Evolutionary conservation across 2,113 vertebrate genomes (phyloP).

Genomic region (Crotalus horridus): DNA sequence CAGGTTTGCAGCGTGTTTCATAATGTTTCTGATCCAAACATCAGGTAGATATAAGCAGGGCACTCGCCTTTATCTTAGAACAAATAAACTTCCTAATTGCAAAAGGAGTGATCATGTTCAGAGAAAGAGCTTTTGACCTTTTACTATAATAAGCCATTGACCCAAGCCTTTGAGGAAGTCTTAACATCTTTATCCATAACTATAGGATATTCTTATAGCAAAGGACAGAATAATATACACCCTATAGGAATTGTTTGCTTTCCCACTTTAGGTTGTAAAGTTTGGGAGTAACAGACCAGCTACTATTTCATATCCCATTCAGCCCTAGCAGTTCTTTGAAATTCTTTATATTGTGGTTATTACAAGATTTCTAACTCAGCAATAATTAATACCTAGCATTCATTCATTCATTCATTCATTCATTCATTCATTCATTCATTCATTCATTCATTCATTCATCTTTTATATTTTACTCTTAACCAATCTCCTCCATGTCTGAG

Average conservation of each 20-base stretch:
- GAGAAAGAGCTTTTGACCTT: conserved; percentile 39
- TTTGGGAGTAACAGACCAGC: not conserved
- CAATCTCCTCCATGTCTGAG: not conserved
- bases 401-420: not conserved
- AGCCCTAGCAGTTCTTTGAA: not conserved
- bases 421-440: not conserved
- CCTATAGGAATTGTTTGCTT: not conserved
- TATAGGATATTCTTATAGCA: not conserved
- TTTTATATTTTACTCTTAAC: not conserved
- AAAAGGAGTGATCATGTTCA: conserved; percentile 27
- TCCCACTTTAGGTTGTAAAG: not conserved
- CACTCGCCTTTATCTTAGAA: conserved; percentile 52
- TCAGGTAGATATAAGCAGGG: conserved; percentile 54
- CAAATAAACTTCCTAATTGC: conserved; percentile 56
- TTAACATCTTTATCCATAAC: conserved; percentile 39
- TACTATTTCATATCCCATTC: not conserved
- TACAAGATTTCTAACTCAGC: not conserved
- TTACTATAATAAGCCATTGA: conserved; percentile 35
- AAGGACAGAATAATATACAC: not conserved
- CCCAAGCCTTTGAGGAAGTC: conserved; percentile 41
- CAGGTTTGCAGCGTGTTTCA: conserved; percentile 64
- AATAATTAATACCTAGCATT: not conserved
- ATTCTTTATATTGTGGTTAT: not conserved
- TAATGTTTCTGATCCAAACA: conserved; percentile 52
- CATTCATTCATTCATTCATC: not conserved